Conservation (phyloP, 2,888 invertebrate species). For the Catocala nupta region DNA sequence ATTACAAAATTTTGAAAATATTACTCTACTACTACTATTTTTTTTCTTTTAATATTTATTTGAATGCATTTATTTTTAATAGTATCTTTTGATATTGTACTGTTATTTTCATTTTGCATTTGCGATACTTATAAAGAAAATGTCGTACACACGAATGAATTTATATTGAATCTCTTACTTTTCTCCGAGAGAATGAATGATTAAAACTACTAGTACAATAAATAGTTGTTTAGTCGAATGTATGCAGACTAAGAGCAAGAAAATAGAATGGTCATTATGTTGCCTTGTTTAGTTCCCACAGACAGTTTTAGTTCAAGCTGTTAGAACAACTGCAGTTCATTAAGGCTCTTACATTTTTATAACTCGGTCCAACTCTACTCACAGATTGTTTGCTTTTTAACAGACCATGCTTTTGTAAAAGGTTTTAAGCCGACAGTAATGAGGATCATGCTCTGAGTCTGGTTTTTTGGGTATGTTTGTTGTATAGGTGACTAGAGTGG, state of each 20-base stretch:
- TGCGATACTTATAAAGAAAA: too few relatives aligned
- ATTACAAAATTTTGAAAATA: too few relatives aligned
- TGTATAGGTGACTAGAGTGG: too few relatives aligned
- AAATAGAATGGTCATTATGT: slow-evolving; percentile 20
- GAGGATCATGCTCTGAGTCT: neutral
- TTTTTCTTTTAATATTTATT: too few relatives aligned
- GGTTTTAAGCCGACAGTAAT: slow-evolving; percentile 18
- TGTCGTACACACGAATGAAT: too few relatives aligned
- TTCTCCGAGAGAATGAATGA: slow-evolving; percentile 5
- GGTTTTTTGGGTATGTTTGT: too few relatives aligned
- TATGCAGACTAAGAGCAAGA: neutral
- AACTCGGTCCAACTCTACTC: slow-evolving; percentile 22
- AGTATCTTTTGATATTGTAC: too few relatives aligned
- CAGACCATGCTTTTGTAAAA: slow-evolving; percentile 19
- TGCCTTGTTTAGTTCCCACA: slow-evolving; percentile 17
- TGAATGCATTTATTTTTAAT: too few relatives aligned
- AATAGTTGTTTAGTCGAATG: neutral
- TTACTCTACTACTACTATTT: too few relatives aligned
- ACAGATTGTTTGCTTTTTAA: slow-evolving; percentile 5
- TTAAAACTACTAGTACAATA: slow-evolving; percentile 5
- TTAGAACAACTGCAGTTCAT: slow-evolving; percentile 27
- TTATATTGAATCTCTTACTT: slow-evolving; percentile 37
- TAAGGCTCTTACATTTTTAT: slow-evolving; percentile 33
- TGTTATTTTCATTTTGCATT: too few relatives aligned
- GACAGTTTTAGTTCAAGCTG: slow-evolving; percentile 17